A percentile compares a stretch with the other conserved stretches of the same genome.
Conservation (phyloP, 2,797 vertebrate genomes). For the Cynodonichthys magdalenae region DNA sequence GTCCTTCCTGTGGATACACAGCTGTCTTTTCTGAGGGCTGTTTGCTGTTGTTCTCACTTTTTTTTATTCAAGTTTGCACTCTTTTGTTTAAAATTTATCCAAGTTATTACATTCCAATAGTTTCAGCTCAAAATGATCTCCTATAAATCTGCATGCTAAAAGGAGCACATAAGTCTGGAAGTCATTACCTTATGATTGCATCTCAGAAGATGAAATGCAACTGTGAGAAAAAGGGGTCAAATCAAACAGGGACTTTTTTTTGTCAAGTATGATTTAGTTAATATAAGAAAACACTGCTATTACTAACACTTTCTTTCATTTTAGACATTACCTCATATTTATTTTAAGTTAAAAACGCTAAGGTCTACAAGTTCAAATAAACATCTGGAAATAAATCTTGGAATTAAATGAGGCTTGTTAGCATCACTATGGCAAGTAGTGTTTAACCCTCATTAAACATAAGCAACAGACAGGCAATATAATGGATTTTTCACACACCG, state of each 20-base stretch:
- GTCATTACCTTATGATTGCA: conserved; percentile 71
- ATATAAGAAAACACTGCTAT: conserved; percentile 24
- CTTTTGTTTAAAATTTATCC: conserved; percentile 19
- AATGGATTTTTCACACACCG: conserved; percentile 23
- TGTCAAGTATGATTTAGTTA: conserved; percentile 36
- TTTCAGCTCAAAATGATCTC: conserved; percentile 37
- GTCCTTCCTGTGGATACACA: conserved; percentile 21
- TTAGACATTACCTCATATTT: conserved; percentile 8
- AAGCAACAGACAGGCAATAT: conserved; percentile 32
- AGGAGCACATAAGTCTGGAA: conserved; percentile 68
- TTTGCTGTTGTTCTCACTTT: conserved; percentile 8
- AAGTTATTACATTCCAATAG: conserved; percentile 8
- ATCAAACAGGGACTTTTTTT: conserved; percentile 43
- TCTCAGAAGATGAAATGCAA: conserved; percentile 65
- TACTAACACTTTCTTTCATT: conserved; percentile 10
- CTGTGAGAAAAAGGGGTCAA: conserved; percentile 44
- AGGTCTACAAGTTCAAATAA: conserved; percentile 35
- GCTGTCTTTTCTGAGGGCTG: conserved; percentile 26
- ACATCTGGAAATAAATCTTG: conserved; percentile 48
- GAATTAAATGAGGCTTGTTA: conserved; percentile 30
- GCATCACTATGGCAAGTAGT: conserved; percentile 43
- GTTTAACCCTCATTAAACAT: conserved; percentile 38
- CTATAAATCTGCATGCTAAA: conserved; percentile 36
- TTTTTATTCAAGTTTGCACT: conserved; percentile 18
- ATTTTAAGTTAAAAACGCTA: conserved; percentile 19